phyloP scores from a whole-genome alignment of 1,140 invertebrate species.

The Neodiprion virginianus region DNA sequence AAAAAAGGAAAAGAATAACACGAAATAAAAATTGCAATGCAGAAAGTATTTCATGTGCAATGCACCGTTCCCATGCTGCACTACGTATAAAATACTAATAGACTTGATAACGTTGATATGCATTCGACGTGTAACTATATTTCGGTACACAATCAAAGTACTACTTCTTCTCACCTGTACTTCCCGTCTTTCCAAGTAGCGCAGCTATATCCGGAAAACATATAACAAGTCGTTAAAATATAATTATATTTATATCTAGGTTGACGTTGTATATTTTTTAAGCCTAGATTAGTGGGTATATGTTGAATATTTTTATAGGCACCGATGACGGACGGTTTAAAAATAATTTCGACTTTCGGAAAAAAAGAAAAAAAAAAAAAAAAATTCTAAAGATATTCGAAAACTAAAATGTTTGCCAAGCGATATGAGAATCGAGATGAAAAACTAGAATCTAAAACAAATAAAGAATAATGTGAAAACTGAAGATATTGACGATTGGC shows the following conservation, averaged over 20 bases:
- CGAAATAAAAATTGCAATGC: constrained; percentile 15
- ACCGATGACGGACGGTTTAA: neutral
- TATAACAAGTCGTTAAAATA: constrained; percentile 39
- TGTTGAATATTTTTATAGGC: constrained; percentile 33
- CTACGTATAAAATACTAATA: neutral
- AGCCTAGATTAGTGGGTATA: constrained; percentile 14
- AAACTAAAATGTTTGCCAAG: too few species aligned
- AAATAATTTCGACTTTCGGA: neutral
- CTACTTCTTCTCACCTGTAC: constrained; percentile 54
- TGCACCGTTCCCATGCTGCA: constrained; percentile 18
- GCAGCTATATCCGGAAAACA: constrained; percentile 56
- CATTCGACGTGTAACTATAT: neutral
- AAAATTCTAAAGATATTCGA: too few species aligned
- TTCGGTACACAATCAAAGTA: neutral
- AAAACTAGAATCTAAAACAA: too few species aligned
- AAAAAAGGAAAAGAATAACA: neutral
- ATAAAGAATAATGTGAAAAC: too few species aligned
- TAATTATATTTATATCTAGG: neutral
- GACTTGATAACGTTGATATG: neutral
- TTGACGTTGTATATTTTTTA: constrained; percentile 20
- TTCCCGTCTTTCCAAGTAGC: constrained; percentile 60
- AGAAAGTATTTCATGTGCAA: neutral
- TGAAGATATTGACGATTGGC: too few species aligned
- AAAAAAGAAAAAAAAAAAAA: too few species aligned
- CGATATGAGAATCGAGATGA: too few species aligned